Conservation (phyloP, 2,888 invertebrate species). For the Operophtera brumata region DNA sequence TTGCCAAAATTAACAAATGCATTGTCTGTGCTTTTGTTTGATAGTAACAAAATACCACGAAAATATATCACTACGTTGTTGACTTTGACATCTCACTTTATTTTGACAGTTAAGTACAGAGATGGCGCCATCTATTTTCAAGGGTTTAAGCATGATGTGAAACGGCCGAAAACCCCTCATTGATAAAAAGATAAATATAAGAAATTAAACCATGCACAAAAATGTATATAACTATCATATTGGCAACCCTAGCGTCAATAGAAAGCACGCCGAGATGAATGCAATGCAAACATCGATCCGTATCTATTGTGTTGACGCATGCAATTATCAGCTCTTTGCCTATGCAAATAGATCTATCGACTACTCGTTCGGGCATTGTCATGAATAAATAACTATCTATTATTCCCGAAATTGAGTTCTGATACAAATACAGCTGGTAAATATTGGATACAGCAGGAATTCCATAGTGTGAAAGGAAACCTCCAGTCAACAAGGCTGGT, state of each 20-base stretch:
- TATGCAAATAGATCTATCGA: conserved; percentile 27
- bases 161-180: no score
- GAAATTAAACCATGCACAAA: no score
- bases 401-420: conserved; percentile 9
- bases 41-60: no score
- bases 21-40: no score
- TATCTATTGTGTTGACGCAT: conserved; percentile 35
- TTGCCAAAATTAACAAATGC: no score
- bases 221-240: no score
- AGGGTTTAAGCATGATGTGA: no score
- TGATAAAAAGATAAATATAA: no score
- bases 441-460: neutral
- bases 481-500: neutral
- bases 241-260: conserved; percentile 24
- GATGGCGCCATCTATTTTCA: no score
- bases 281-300: conserved; percentile 30
- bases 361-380: conserved; percentile 1
- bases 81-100: no score
- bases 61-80: no score
- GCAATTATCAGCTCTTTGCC: conserved; percentile 42
- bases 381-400: conserved; percentile 8
- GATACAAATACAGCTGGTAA: neutral
- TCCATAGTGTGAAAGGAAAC: neutral
- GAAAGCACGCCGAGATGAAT: conserved; percentile 31
- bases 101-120: no score